Evolutionary conservation across 1,140 invertebrate genomes (phyloP).

Genomic region (Hylaeus volcanicus): DNA sequence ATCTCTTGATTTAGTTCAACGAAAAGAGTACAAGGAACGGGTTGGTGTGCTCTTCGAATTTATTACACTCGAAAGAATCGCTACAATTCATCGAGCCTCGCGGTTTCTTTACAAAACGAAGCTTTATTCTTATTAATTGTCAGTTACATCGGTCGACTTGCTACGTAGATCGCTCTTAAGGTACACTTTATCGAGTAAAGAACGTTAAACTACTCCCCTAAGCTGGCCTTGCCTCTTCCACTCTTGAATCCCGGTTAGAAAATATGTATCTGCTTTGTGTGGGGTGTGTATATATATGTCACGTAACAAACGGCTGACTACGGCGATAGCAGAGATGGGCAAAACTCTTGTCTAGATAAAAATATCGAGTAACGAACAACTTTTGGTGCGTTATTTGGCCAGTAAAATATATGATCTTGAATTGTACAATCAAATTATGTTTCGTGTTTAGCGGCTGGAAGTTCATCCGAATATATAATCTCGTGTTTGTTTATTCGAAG

Average conservation of each 20-base stretch:
- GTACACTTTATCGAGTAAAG: slow-evolving; percentile 64
- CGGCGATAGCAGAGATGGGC: background rate
- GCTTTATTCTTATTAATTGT: slow-evolving; percentile 62
- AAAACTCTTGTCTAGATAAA: too few relatives aligned
- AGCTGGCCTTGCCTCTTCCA: slow-evolving; percentile 34
- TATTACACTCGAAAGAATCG: background rate
- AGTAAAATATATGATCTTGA: too few relatives aligned
- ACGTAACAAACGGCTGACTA: slow-evolving; percentile 11
- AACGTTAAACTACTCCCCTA: slow-evolving; percentile 57
- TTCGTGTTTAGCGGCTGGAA: too few relatives aligned
- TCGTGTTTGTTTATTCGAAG: too few relatives aligned
- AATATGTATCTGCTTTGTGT: slow-evolving; percentile 54
- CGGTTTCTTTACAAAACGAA: slow-evolving; percentile 61
- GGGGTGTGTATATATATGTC: background rate
- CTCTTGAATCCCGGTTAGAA: slow-evolving; percentile 39
- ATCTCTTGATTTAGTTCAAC: too few relatives aligned
- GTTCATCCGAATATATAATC: too few relatives aligned
- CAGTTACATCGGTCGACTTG: slow-evolving; percentile 59
- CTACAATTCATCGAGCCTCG: background rate
- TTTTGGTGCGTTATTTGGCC: too few relatives aligned
- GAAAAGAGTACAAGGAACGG: background rate
- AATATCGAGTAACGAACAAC: too few relatives aligned
- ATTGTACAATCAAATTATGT: too few relatives aligned
- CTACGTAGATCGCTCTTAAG: slow-evolving; percentile 55
- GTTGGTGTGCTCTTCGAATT: background rate